Percentiles rank a stretch among this genome's conserved stretches.
Conservation (phyloP, 1,140 invertebrate genomes). For the Scaptomyza pallida region DNA sequence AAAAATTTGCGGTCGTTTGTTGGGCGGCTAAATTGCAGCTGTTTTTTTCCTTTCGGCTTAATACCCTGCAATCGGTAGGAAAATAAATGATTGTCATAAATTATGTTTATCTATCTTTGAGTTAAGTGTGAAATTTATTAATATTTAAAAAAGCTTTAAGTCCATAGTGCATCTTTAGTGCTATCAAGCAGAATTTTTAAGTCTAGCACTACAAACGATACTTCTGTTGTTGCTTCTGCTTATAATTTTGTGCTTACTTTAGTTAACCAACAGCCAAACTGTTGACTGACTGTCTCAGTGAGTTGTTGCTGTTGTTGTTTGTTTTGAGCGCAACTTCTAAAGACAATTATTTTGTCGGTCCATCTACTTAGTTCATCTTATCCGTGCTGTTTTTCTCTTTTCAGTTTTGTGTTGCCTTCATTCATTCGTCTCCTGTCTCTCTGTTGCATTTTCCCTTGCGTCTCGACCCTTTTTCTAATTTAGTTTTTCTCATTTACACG, state of each 20-base stretch:
- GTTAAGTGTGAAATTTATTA: not conserved
- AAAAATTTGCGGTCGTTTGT: conserved; percentile 14
- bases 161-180: too few relatives aligned
- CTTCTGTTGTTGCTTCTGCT: not conserved
- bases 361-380: conserved; percentile 19
- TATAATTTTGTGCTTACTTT: conserved; percentile 1
- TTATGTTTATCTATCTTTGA: not conserved
- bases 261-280: not conserved
- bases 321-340: conserved; percentile 52
- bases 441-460: conserved; percentile 29
- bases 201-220: not conserved
- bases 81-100: not conserved
- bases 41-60: not conserved
- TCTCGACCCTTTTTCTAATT: conserved; percentile 48
- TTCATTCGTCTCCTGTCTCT: conserved; percentile 62
- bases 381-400: conserved; percentile 12
- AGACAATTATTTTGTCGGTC: conserved; percentile 73
- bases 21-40: not conserved
- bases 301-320: conserved; percentile 48
- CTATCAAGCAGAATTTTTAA: not conserved
- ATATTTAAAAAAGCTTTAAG: not conserved
- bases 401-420: conserved; percentile 51
- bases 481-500: conserved; percentile 58
- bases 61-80: conserved; percentile 1
- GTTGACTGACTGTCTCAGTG: conserved; percentile 14